Evolutionary conservation across 2,113 vertebrate genomes (phyloP).

Genomic region (Apteryx mantelli): DNA sequence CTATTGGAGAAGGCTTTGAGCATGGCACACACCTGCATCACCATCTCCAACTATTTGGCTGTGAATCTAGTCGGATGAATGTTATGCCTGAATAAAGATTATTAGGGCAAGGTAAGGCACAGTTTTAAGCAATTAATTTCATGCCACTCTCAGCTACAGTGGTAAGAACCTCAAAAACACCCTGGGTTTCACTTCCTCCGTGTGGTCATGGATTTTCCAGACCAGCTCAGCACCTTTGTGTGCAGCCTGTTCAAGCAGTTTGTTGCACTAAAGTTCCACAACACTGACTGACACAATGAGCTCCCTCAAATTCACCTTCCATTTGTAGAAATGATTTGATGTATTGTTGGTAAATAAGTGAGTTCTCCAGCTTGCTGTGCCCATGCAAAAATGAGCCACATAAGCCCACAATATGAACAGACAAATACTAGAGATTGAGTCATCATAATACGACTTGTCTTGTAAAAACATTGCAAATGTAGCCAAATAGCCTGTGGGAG

Average conservation of each 20-base stretch:
- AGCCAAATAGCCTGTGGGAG: neutral
- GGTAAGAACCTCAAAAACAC: constrained; percentile 4
- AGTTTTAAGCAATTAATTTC: constrained; percentile 4
- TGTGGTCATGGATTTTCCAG: constrained; percentile 50
- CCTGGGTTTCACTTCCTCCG: neutral
- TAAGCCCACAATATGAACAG: neutral
- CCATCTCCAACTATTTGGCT: neutral
- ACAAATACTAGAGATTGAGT: neutral
- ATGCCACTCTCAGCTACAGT: neutral
- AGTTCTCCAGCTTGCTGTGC: neutral
- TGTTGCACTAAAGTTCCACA: neutral
- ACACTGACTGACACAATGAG: neutral
- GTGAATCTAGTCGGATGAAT: neutral
- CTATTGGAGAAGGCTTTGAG: neutral
- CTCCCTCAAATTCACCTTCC: neutral
- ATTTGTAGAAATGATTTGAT: neutral
- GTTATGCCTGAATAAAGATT: neutral
- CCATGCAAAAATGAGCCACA: neutral
- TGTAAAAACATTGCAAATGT: neutral
- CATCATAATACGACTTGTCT: accelerated
- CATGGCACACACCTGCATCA: neutral
- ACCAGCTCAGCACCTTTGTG: neutral
- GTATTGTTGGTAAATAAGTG: neutral
- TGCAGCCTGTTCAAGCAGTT: neutral
- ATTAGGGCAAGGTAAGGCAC: neutral